Conservation (phyloP, 2,888 invertebrate species). For the Oxycera nigricornis region DNA sequence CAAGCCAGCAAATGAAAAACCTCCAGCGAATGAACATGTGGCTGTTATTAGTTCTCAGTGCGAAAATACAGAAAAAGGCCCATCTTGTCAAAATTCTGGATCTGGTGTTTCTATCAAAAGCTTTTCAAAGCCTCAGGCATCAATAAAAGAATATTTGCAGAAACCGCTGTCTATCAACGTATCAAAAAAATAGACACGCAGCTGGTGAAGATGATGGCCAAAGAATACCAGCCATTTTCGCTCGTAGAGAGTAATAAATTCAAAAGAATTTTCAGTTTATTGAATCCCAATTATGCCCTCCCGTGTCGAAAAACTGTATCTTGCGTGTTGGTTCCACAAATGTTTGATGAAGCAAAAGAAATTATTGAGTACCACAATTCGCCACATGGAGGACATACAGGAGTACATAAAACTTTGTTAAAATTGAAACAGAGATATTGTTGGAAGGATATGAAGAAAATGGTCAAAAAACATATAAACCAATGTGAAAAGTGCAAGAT, state of each 20-base stretch:
- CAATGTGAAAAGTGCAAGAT: no score
- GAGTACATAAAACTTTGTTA: no score
- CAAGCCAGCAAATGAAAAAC: neutral
- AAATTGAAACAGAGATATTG: no score
- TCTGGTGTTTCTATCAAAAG: neutral
- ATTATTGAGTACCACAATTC: no score
- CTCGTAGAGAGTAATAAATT: constrained; percentile 53
- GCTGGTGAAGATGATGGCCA: constrained; percentile 50
- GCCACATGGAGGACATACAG: no score
- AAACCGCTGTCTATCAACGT: neutral
- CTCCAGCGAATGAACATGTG: neutral
- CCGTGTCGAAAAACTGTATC: constrained; percentile 51
- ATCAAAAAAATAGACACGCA: constrained; percentile 6
- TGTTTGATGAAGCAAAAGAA: constrained; percentile 44
- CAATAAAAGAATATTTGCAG: neutral
- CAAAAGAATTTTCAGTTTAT: constrained; percentile 49
- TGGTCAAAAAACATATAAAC: no score
- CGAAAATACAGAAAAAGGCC: neutral
- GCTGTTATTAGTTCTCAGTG: neutral
- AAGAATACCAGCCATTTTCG: constrained; percentile 52
- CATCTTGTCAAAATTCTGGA: neutral
- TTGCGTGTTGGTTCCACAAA: constrained; percentile 48
- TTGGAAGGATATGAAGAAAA: no score
- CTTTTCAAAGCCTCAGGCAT: neutral
- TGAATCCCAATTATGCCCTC: constrained; percentile 51